These are phyloP conservation scores for Zaprionus capensis DNA, from an alignment of 1,140 invertebrate genomes.

Conservation along the genomic window DNA sequence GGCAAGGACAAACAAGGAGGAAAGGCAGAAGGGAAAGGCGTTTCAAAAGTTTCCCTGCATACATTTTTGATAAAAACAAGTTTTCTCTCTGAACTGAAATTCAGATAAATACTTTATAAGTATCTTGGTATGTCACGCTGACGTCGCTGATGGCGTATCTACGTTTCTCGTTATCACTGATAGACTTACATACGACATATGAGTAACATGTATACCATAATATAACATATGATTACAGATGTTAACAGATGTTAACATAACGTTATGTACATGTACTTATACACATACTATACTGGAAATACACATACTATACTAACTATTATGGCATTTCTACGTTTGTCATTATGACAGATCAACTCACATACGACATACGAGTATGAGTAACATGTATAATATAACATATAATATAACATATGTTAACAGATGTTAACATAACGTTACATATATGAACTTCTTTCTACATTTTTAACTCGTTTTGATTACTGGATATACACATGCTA, in stretches of 20 bases:
- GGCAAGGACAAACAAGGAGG: neutral
- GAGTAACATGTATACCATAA: neutral
- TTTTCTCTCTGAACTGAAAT: neutral
- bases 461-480: too few relatives aligned
- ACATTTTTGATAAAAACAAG: constrained; percentile 27
- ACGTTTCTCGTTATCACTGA: neutral
- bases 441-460: too few relatives aligned
- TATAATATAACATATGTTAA: neutral
- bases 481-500: too few relatives aligned
- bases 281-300: too few relatives aligned
- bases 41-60: constrained; percentile 20
- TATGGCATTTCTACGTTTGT: neutral
- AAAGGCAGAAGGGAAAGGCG: neutral
- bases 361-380: neutral
- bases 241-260: too few relatives aligned
- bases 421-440: too few relatives aligned
- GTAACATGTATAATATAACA: neutral
- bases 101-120: neutral
- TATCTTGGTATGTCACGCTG: neutral
- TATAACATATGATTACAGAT: neutral
- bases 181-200: neutral
- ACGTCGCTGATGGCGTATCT: neutral
- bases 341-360: neutral
- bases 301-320: too few relatives aligned
- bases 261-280: too few relatives aligned